Conservation (phyloP, 2,888 invertebrate genomes). For the Cantharis flavilabris region DNA sequence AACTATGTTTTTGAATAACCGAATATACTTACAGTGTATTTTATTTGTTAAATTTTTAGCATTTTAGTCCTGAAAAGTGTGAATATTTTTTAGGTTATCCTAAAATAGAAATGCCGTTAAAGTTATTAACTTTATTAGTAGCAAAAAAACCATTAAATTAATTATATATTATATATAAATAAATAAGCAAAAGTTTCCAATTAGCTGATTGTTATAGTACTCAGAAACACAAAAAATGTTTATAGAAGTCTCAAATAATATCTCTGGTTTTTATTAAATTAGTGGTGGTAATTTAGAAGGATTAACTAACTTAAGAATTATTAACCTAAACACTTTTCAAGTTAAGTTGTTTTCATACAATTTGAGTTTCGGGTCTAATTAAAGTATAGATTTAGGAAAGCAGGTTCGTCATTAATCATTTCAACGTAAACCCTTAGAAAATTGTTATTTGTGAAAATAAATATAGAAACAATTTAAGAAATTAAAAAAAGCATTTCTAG, state of each 20-base stretch:
- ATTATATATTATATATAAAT: neutral
- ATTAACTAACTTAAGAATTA: neutral
- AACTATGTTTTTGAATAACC: neutral
- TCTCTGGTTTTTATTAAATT: neutral
- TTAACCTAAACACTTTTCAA: neutral
- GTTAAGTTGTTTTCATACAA: neutral
- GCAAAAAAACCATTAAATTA: neutral
- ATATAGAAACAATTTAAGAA: neutral
- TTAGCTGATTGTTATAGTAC: neutral
- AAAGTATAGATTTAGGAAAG: conserved; percentile 1
- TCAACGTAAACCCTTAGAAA: neutral
- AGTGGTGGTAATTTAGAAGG: neutral
- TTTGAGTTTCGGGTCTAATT: neutral
- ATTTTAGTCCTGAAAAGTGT: neutral
- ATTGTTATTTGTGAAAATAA: neutral
- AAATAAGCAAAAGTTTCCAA: neutral
- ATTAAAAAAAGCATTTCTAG: neutral
- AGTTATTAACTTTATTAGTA: neutral
- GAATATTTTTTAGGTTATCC: neutral
- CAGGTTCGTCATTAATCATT: neutral
- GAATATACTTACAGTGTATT: neutral
- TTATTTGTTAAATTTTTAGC: neutral
- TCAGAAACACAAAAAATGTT: neutral
- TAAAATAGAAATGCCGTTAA: neutral
- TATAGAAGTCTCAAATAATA: neutral